Evolutionary conservation across 2,113 vertebrate species (phyloP).

Genomic region (Pavo muticus): DNA sequence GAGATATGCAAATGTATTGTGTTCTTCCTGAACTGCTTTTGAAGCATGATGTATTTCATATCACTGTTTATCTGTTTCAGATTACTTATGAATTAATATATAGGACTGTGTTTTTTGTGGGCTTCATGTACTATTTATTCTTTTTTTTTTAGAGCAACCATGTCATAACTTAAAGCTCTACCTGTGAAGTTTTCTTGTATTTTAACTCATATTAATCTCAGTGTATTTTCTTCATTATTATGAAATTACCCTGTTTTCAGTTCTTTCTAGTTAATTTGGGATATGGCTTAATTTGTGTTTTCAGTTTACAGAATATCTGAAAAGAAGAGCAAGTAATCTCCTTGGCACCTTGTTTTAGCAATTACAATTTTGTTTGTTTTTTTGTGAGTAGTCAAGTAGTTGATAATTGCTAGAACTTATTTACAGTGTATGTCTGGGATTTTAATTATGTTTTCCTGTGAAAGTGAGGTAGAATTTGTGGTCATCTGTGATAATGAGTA

Average conservation of each 20-base stretch:
- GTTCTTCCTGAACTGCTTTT: neutral
- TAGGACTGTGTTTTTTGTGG: neutral
- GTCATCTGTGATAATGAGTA: neutral
- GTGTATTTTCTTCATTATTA: neutral
- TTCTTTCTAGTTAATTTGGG: neutral
- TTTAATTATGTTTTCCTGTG: neutral
- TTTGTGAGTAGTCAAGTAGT: neutral
- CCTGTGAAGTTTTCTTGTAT: neutral
- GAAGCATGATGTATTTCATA: neutral
- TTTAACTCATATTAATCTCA: neutral
- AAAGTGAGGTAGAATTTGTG: neutral
- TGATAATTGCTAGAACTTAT: neutral
- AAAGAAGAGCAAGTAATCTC: neutral
- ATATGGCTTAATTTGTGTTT: neutral
- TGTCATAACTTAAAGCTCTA: neutral
- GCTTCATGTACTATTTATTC: neutral
- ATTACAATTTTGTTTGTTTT: neutral
- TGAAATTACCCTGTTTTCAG: neutral
- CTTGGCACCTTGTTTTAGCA: neutral
- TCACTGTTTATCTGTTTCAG: neutral
- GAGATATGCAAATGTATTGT: neutral
- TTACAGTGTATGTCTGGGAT: neutral
- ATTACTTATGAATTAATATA: neutral
- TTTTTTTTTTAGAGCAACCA: neutral
- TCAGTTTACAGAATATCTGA: neutral